Percentiles rank a stretch among this genome's conserved stretches.
Evolutionary conservation across 2,797 vertebrate species (phyloP).

Genomic region (Poecilia wingei): DNA sequence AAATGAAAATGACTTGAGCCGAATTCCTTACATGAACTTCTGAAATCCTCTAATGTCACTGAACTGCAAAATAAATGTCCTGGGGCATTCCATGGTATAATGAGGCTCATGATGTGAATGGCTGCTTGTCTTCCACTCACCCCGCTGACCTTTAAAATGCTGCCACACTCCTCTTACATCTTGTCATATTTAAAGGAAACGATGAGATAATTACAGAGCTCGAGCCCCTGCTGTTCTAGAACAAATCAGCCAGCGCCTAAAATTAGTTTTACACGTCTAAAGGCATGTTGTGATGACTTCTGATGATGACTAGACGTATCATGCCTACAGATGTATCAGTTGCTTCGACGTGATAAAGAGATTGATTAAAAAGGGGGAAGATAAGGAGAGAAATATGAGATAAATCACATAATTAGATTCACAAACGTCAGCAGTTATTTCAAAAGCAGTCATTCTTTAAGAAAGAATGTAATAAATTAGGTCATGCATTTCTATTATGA

Average conservation of each 20-base stretch:
- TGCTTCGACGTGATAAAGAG: not conserved
- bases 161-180: slow-evolving; percentile 17
- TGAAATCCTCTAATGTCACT: slow-evolving; percentile 39
- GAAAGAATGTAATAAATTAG: not conserved
- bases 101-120: slow-evolving; percentile 46
- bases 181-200: slow-evolving; percentile 52
- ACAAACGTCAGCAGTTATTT: not conserved
- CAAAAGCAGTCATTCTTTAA: not conserved
- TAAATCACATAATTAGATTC: not conserved
- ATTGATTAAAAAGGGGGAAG: not conserved
- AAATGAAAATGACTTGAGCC: slow-evolving; percentile 56
- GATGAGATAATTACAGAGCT: slow-evolving; percentile 39
- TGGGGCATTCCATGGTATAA: slow-evolving; percentile 41
- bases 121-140: slow-evolving; percentile 28
- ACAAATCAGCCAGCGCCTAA: slow-evolving; percentile 40
- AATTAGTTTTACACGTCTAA: slow-evolving; percentile 24
- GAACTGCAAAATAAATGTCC: slow-evolving; percentile 20
- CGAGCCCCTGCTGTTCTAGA: slow-evolving; percentile 32
- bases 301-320: not conserved
- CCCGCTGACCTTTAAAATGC: slow-evolving; percentile 15
- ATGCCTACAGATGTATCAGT: not conserved
- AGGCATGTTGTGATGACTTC: slow-evolving; percentile 7
- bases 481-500: not conserved
- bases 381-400: not conserved
- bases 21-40: slow-evolving; percentile 61